phyloP scores from a whole-genome alignment of 1,140 invertebrate genomes.

The Lepidurus apus region DNA sequence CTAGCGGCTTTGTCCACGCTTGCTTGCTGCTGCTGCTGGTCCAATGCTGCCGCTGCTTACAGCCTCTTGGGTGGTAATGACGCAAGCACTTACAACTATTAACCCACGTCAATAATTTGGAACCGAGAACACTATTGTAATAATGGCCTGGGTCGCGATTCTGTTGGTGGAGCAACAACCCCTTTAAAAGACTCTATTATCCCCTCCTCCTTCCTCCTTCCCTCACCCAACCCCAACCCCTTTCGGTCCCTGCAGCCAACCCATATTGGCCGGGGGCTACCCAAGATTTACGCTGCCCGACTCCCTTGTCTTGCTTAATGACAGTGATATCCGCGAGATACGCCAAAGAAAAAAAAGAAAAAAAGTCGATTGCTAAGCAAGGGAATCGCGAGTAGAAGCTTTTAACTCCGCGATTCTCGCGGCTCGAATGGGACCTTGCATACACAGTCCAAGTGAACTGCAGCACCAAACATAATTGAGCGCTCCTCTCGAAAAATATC shows the following conservation, averaged over 20 bases:
- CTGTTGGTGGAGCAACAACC: not conserved
- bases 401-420: not conserved
- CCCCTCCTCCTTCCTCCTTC: not conserved
- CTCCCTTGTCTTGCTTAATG: conserved; percentile 13
- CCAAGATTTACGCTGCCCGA: conserved; percentile 5
- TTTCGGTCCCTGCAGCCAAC: not conserved
- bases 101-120: conserved; percentile 11
- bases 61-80: not conserved
- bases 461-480: not conserved
- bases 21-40: not conserved
- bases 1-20: not conserved
- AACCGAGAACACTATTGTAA: not conserved
- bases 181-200: not conserved
- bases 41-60: not conserved
- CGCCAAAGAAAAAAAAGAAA: not conserved
- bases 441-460: not conserved
- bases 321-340: not conserved
- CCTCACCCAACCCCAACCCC: not conserved
- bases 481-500: not conserved
- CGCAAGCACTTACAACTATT: conserved; percentile 9
- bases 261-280: not conserved
- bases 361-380: not conserved
- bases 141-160: not conserved
- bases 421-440: not conserved
- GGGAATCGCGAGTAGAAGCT: not conserved